These are phyloP conservation scores for Zaprionus davidi DNA, from an alignment of 1,140 invertebrate genomes.

Conservation along the genomic window DNA sequence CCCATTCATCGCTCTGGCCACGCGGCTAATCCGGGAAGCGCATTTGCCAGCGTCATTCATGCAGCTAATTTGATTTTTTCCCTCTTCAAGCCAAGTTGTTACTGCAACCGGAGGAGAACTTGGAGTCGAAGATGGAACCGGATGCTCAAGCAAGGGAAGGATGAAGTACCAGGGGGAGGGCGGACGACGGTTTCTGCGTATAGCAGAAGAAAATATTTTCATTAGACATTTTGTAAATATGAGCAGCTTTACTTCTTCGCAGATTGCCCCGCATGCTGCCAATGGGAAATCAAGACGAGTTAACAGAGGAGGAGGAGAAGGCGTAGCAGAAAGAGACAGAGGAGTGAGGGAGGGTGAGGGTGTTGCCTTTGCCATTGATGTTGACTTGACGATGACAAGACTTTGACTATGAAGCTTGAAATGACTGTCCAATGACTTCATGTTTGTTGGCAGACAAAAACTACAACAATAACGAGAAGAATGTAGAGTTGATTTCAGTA, in stretches of 20 bases:
- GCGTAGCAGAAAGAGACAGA: background rate
- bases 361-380: conserved; percentile 8
- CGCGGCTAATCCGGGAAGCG: conserved; percentile 66
- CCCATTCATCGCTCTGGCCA: conserved; percentile 23
- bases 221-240: conserved; percentile 82
- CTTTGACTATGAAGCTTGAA: conserved; percentile 24
- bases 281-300: conserved; percentile 54
- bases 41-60: conserved; percentile 72
- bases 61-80: conserved; percentile 78
- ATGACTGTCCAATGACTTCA: conserved; percentile 49
- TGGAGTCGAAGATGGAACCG: background rate
- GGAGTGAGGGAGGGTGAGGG: background rate
- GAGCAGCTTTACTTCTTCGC: conserved; percentile 62
- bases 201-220: conserved; percentile 69
- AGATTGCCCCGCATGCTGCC: conserved; percentile 51
- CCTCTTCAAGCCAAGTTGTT: conserved; percentile 27
- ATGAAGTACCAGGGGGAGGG: background rate
- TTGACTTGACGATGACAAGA: conserved; percentile 52
- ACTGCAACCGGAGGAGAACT: background rate
- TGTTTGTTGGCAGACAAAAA: conserved; percentile 13
- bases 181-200: background rate
- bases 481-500: background rate
- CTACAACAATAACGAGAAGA: background rate
- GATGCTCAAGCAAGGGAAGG: background rate
- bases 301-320: background rate